Percentiles rank a stretch among this genome's conserved stretches.
phyloP scores from a whole-genome alignment of 35 echinoderm and acorn worm species.

The Hemicentrotus pulcherrimus region DNA sequence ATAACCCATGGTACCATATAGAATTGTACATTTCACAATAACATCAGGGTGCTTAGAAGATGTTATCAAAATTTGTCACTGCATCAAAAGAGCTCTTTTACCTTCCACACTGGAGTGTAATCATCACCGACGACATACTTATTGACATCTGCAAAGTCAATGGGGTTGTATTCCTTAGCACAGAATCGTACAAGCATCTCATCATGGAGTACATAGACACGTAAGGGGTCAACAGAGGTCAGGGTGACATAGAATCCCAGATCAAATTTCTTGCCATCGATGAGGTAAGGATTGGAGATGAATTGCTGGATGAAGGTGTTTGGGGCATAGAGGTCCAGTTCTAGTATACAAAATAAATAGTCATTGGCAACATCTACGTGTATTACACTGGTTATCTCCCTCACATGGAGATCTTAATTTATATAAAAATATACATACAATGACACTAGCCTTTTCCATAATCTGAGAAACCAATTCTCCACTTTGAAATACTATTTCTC shows the following conservation, averaged over 20 bases:
- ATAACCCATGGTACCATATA: no score
- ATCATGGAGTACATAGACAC: constrained; percentile 77
- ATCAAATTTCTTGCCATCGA: constrained; percentile 94
- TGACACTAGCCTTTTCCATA: neutral
- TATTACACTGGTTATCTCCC: neutral
- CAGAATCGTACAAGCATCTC: constrained; percentile 91
- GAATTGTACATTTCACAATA: no score
- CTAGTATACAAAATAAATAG: constrained; percentile 33
- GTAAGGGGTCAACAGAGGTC: constrained; percentile 84
- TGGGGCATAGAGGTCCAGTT: constrained; percentile 65
- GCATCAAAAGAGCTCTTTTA: constrained; percentile 22
- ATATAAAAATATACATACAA: neutral
- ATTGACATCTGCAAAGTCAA: constrained; percentile 79
- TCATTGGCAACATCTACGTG: neutral
- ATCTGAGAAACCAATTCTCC: neutral
- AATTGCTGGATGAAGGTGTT: constrained; percentile 91
- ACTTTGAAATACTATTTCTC: neutral
- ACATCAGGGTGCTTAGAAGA: no score
- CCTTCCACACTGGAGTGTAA: constrained; percentile 95
- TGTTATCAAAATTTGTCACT: neutral
- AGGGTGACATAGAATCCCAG: constrained; percentile 76
- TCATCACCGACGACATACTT: constrained; percentile 93
- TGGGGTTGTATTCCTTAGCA: constrained; percentile 70
- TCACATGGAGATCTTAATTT: neutral
- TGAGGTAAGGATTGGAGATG: constrained; percentile 76